Conservation (phyloP, 2,888 invertebrate genomes). For the Timema podura region DNA sequence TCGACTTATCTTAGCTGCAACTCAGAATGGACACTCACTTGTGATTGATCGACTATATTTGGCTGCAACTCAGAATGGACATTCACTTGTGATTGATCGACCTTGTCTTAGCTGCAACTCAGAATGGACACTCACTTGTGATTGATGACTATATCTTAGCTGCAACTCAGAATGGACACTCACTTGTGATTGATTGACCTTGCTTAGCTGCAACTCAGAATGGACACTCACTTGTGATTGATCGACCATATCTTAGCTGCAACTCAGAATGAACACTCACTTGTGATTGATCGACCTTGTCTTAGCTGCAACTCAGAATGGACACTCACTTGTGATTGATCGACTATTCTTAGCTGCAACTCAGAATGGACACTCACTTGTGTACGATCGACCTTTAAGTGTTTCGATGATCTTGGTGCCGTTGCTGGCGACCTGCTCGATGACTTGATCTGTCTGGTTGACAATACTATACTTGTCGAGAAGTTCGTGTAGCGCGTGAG, state of each 20-base stretch:
- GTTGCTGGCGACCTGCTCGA: constrained; percentile 70
- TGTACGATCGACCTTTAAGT: constrained; percentile 77
- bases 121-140: constrained; percentile 64
- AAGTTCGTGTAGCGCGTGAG: constrained; percentile 74
- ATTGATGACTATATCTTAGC: too few species aligned
- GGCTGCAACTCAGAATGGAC: too few species aligned
- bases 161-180: constrained; percentile 45
- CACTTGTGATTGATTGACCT: constrained; percentile 82
- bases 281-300: too few species aligned
- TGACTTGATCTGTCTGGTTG: constrained; percentile 56
- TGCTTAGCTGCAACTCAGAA: too few species aligned
- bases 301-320: too few species aligned
- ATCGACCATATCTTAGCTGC: too few species aligned
- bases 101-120: too few species aligned
- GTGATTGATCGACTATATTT: constrained; percentile 77
- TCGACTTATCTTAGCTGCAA: too few species aligned
- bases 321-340: too few species aligned
- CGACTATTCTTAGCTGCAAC: too few species aligned
- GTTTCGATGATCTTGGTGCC: constrained; percentile 83
- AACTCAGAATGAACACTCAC: too few species aligned
- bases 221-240: constrained; percentile 70
- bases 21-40: constrained; percentile 59
- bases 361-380: constrained; percentile 61
- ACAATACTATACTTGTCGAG: constrained; percentile 55
- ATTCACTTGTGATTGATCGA: constrained; percentile 83